A percentile compares a stretch with the other conserved stretches of the same genome.
phyloP scores from a whole-genome alignment of 2,113 vertebrate genomes.

The Aleadryas rufinucha region DNA sequence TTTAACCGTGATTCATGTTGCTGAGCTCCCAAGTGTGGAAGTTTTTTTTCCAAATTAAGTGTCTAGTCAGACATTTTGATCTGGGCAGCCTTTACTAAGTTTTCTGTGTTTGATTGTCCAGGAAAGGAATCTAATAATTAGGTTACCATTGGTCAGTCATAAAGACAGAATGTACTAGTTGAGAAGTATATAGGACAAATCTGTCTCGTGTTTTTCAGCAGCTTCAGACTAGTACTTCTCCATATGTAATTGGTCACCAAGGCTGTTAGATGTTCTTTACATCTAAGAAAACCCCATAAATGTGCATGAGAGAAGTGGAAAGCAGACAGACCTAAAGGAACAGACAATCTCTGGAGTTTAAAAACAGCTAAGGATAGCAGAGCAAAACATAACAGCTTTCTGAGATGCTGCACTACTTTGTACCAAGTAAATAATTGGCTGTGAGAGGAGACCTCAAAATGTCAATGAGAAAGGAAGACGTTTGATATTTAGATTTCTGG shows the following conservation, averaged over 20 bases:
- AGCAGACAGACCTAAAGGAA: not conserved
- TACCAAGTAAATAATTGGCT: not conserved
- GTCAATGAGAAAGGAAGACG: not conserved
- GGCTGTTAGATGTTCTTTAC: not conserved
- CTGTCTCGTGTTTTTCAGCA: not conserved
- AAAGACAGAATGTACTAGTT: not conserved
- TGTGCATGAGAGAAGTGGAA: not conserved
- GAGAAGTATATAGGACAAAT: not conserved
- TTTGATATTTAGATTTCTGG: not conserved
- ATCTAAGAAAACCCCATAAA: not conserved
- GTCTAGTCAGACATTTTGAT: not conserved
- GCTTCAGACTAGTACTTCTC: not conserved
- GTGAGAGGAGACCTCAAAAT: not conserved
- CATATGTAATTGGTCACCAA: not conserved
- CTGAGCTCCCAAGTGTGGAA: not conserved
- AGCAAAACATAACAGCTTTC: not conserved
- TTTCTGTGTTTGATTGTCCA: conserved; percentile 3
- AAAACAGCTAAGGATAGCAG: not conserved
- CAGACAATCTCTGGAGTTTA: not conserved
- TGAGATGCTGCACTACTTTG: not conserved
- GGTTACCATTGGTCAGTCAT: not conserved
- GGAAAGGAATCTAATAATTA: not conserved
- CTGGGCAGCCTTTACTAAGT: not conserved
- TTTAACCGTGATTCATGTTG: not conserved
- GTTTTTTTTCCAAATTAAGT: not conserved